A percentile compares a stretch with the other conserved stretches of the same genome.
Evolutionary conservation across 2,113 vertebrate genomes (phyloP).

Genomic region (Vireo altiloquus): DNA sequence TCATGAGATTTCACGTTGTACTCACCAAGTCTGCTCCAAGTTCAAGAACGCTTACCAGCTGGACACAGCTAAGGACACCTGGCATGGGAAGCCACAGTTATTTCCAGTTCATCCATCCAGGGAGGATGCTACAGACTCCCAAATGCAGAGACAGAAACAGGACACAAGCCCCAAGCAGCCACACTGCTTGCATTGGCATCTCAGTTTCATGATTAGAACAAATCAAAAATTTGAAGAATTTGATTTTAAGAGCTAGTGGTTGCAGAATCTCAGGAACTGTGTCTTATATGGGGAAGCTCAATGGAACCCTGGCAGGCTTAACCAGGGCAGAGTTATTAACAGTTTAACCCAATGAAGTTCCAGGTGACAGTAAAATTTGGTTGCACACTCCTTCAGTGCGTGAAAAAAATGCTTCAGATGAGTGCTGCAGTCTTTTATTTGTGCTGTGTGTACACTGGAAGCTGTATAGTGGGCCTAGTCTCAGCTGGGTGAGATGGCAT

Average conservation of each 20-base stretch:
- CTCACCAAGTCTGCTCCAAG: background rate
- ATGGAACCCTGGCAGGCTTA: background rate
- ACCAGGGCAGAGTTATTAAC: background rate
- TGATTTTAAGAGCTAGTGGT: background rate
- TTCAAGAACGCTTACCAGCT: background rate
- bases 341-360: background rate
- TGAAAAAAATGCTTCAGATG: background rate
- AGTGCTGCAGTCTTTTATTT: background rate
- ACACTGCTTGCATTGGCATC: background rate
- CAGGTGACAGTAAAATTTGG: background rate
- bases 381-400: background rate
- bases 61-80: background rate
- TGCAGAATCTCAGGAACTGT: background rate
- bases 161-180: background rate
- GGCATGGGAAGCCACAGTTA: background rate
- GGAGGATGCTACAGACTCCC: background rate
- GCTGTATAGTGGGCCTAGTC: background rate
- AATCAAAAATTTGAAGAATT: background rate
- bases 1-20: background rate
- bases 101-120: background rate
- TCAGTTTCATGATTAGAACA: background rate
- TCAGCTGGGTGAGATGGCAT: background rate
- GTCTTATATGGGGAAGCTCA: background rate
- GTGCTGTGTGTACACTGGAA: background rate
- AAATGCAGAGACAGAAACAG: background rate